Evolutionary conservation across 1,140 invertebrate genomes (phyloP).

Genomic region (Idris sp.): DNA sequence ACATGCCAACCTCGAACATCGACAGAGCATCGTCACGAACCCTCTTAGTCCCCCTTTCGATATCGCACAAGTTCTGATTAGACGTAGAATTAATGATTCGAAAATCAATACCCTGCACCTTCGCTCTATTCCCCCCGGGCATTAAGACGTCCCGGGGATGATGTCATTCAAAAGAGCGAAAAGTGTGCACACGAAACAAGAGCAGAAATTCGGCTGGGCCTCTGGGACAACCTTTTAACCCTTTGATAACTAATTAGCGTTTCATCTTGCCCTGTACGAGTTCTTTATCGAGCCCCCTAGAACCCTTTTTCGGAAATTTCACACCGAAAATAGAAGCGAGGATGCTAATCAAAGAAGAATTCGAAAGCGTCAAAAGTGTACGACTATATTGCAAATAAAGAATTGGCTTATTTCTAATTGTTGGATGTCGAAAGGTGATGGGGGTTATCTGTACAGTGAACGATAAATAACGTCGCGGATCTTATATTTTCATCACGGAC

Average conservation of each 20-base stretch:
- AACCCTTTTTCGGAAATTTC: constrained; percentile 63
- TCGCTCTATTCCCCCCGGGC: constrained; percentile 61
- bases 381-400: constrained; percentile 40
- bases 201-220: too few relatives aligned
- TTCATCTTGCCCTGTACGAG: constrained; percentile 69
- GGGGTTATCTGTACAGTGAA: constrained; percentile 13
- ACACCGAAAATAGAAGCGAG: constrained; percentile 65
- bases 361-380: constrained; percentile 70
- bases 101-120: constrained; percentile 76
- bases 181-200: constrained; percentile 29
- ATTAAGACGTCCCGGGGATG: constrained; percentile 68
- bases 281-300: constrained; percentile 77
- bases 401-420: constrained; percentile 49
- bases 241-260: constrained; percentile 80
- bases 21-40: constrained; percentile 57
- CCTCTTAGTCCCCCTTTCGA: constrained; percentile 63
- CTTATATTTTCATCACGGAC: constrained; percentile 79
- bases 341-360: constrained; percentile 74
- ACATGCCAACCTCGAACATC: too few relatives aligned
- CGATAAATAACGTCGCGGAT: constrained; percentile 76
- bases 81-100: constrained; percentile 79
- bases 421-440: constrained; percentile 43
- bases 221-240: constrained; percentile 73
- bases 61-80: constrained; percentile 77
- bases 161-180: constrained; percentile 48